Conservation (phyloP, 2,113 vertebrate species). For the Pholis gunnellus region DNA sequence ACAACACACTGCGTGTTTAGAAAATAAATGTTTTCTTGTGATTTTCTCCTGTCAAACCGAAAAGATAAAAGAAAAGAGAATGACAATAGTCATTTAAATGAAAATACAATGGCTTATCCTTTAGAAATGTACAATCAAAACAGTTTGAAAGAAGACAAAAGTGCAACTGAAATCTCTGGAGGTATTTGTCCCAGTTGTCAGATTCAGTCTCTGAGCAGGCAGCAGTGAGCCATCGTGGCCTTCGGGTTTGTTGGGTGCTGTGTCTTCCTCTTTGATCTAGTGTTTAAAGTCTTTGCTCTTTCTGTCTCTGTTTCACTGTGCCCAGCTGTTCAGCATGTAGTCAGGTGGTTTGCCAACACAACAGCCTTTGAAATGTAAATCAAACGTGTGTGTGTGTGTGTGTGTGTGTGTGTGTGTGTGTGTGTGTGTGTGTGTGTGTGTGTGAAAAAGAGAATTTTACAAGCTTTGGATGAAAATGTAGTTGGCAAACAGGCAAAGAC, state of each 20-base stretch:
- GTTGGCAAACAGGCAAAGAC: neutral
- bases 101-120: neutral
- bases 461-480: conserved; percentile 32
- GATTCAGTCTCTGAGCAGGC: neutral
- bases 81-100: neutral
- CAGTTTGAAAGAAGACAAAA: neutral
- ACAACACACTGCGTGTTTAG: neutral
- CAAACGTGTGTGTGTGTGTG: neutral
- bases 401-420: neutral
- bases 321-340: conserved; percentile 57
- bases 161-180: conserved; percentile 9
- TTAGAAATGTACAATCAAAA: neutral
- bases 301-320: conserved; percentile 46
- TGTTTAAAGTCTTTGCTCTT: conserved; percentile 59
- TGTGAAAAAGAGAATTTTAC: neutral
- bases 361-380: conserved; percentile 64
- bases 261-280: conserved; percentile 57
- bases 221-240: conserved; percentile 25
- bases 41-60: neutral
- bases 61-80: neutral
- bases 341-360: conserved; percentile 51
- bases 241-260: conserved; percentile 37
- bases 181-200: conserved; percentile 36
- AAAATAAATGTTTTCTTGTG: neutral
- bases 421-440: no score